Evolutionary conservation across 2,888 invertebrate genomes (phyloP), one percentile per base, ranked within the genome.

Genomic region (Oxycera nigricornis): DNA sequence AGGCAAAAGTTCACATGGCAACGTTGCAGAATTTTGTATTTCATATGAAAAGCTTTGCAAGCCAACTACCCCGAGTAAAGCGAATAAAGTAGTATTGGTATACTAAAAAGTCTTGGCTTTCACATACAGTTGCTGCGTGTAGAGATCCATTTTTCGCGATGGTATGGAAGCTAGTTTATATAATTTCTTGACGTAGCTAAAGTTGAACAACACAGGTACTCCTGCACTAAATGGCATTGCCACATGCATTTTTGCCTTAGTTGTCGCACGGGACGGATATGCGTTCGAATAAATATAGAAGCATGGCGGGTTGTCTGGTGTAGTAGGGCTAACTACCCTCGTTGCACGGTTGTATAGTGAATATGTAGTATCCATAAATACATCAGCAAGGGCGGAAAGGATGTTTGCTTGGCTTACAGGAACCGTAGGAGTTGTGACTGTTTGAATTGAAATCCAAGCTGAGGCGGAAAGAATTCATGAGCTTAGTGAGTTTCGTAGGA

Each of bases 221-320:
- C 52, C 70, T 70, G 70, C 70, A 70, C 70, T 17, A 55, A 52
- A 70, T 55, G 31, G 70, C 70, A 70, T 70, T 70, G 70, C 70
- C 70, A 55, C 31, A 70, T 70, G 70, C 70, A 70, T n/a, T 70
- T 55, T 20, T 11, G 24, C 14, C 14, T 46, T 46, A 46, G 14
- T n/a, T n/a, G n/a, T n/a, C n/a, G n/a, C n/a, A n/a, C n/a, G n/a
- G n/a, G n/a, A n/a, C 14, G 6, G 17, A 7, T 3, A 46, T 46
- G 3, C 17, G 6, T 46, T 46, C 46, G 17, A 14, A 17, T 46
- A 46, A 46, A 46, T 14, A 46, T 3, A 14, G 4, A 46, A 46
- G 14, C n/a, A 3, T n/a, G 46, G n/a, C n/a, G n/a, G n/a, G n/a
- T n/a, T n/a, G n/a, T n/a, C n/a, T n/a, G n/a, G n/a, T n/a, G n/a